Conservation (phyloP, 2,113 vertebrate genomes). For the Cinclus cinclus region DNA sequence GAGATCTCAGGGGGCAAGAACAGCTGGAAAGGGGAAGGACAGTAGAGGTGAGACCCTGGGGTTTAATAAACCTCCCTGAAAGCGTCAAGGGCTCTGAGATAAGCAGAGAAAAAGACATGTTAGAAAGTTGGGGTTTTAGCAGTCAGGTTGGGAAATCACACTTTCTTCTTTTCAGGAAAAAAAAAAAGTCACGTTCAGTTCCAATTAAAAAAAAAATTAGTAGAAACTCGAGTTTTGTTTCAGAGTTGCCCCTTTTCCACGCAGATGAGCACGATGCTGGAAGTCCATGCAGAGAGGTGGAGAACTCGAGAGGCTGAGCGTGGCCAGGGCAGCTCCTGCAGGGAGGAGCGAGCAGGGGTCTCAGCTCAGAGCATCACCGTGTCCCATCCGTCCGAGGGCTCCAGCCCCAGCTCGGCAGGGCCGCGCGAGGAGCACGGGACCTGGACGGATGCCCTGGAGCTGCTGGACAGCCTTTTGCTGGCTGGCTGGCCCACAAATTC, state of each 20-base stretch:
- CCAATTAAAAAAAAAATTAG: background rate
- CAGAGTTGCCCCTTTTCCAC: background rate
- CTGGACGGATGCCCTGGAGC: background rate
- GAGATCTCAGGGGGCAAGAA: background rate
- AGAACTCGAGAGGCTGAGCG: background rate
- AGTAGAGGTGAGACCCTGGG: background rate
- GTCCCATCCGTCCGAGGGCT: no score
- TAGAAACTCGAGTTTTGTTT: background rate
- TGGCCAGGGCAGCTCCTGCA: background rate
- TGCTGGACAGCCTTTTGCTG: background rate
- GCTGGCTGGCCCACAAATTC: background rate
- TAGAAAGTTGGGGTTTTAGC: background rate
- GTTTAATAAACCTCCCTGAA: background rate
- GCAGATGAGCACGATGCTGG: background rate
- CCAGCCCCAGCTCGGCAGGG: no score
- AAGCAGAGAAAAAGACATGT: background rate
- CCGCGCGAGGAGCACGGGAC: no score
- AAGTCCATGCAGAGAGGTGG: background rate
- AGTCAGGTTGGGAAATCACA: background rate
- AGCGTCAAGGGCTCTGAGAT: background rate
- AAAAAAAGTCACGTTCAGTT: accelerated
- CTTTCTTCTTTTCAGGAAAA: background rate
- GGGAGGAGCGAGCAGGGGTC: background rate
- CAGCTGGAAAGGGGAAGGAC: background rate
- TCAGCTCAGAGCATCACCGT: no score